Evolutionary conservation across 2,113 vertebrate genomes (phyloP).

Genomic region (Prunella fulvescens): DNA sequence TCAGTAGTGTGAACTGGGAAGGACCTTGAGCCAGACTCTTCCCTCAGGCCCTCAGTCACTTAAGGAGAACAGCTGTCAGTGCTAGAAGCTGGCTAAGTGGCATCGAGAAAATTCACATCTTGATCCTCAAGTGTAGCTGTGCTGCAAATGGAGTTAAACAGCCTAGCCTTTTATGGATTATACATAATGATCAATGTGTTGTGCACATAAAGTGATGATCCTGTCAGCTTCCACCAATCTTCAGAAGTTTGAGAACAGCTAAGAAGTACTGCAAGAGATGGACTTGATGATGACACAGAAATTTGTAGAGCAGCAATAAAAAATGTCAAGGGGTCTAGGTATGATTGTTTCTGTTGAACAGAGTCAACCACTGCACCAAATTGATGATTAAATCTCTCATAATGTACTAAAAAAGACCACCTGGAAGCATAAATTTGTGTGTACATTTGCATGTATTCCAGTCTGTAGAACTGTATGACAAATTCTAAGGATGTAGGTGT

Average conservation of each 20-base stretch:
- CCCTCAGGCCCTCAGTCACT: neutral
- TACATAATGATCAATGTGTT: neutral
- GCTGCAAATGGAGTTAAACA: neutral
- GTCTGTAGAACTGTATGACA: neutral
- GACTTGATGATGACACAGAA: neutral
- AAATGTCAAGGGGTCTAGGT: neutral
- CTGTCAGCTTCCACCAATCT: neutral
- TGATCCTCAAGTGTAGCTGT: neutral
- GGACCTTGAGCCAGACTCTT: neutral
- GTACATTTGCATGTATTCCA: neutral
- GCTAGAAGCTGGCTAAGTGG: neutral
- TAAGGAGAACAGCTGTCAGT: neutral
- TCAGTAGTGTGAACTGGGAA: neutral
- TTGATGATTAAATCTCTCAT: neutral
- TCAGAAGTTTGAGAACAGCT: neutral
- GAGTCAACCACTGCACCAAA: neutral
- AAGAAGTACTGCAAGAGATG: neutral
- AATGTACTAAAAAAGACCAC: neutral
- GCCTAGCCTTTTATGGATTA: neutral
- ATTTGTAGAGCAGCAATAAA: neutral
- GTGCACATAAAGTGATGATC: neutral
- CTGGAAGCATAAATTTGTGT: neutral
- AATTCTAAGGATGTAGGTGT: neutral
- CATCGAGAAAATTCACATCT: neutral
- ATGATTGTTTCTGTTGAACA: neutral